Conservation (phyloP, 2,113 vertebrate genomes). For the Gallinago media region DNA sequence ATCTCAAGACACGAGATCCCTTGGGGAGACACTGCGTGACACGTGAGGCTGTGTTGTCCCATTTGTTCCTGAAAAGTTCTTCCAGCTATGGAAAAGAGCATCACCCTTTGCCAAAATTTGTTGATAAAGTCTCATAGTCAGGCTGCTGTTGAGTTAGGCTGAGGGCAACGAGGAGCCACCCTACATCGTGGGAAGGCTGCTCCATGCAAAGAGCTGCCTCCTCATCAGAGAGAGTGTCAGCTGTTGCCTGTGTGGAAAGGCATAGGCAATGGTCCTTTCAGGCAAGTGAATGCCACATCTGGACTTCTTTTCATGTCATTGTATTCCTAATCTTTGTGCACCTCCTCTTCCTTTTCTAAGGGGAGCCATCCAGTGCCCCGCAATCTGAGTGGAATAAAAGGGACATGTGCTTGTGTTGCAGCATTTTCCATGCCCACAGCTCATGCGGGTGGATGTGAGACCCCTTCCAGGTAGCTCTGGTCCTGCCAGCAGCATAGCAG, state of each 20-base stretch:
- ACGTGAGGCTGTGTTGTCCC: accelerated
- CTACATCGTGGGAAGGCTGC: neutral
- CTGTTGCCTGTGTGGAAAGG: neutral
- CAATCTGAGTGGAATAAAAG: neutral
- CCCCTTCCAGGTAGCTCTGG: neutral
- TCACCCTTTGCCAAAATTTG: neutral
- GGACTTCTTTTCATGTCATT: conserved; percentile 31
- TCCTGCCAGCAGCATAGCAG: neutral
- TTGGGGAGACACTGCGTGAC: neutral
- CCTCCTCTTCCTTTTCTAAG: neutral
- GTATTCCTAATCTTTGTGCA: neutral
- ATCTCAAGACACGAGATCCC: accelerated
- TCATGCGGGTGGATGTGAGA: neutral
- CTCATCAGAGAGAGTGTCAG: neutral
- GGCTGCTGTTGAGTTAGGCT: neutral
- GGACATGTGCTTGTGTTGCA: neutral
- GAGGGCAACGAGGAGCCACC: neutral
- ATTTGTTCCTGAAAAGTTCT: accelerated
- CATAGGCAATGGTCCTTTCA: neutral
- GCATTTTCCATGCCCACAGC: neutral
- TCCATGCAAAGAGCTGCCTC: neutral
- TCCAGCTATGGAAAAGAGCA: neutral
- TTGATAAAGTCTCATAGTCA: accelerated
- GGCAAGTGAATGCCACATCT: neutral
- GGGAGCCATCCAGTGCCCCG: neutral